Evolutionary conservation across 2,113 vertebrate genomes (phyloP).

Genomic region (Onychostoma macrolepis): DNA sequence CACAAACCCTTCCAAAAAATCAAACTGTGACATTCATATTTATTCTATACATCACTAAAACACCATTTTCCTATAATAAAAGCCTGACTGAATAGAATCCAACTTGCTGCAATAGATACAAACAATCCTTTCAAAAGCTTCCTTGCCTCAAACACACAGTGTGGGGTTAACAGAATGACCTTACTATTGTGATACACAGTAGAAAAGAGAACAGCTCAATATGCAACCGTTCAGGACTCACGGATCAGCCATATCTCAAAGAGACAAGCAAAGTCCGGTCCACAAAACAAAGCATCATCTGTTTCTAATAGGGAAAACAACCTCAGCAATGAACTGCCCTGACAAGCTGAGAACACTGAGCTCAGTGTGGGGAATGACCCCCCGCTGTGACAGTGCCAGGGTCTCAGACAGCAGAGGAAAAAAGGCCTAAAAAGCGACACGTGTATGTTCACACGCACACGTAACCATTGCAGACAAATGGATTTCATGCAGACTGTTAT

Average conservation of each 20-base stretch:
- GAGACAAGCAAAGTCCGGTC: constrained; percentile 3
- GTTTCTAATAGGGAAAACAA: constrained; percentile 4
- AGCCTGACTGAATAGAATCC: background rate
- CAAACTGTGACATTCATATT: constrained; percentile 15
- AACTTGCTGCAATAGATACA: background rate
- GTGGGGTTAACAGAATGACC: background rate
- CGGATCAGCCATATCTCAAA: constrained; percentile 37
- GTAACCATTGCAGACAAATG: background rate
- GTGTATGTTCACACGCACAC: background rate
- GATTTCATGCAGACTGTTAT: constrained; percentile 27
- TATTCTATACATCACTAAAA: background rate
- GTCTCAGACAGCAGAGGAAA: constrained; percentile 10
- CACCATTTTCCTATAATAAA: background rate
- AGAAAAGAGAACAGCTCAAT: constrained; percentile 11
- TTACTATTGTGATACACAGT: background rate
- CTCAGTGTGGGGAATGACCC: constrained; percentile 11
- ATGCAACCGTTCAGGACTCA: background rate
- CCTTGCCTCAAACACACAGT: background rate
- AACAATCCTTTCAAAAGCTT: constrained; percentile 20
- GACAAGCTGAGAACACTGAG: constrained; percentile 19
- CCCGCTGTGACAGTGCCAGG: background rate
- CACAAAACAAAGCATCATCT: constrained; percentile 36
- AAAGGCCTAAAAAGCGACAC: constrained; percentile 4
- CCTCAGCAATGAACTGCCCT: constrained; percentile 5
- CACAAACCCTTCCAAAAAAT: background rate